Percentiles rank a stretch among this genome's conserved stretches.
Evolutionary conservation across 2,113 vertebrate species (phyloP).

Genomic region (Alligator sinensis): DNA sequence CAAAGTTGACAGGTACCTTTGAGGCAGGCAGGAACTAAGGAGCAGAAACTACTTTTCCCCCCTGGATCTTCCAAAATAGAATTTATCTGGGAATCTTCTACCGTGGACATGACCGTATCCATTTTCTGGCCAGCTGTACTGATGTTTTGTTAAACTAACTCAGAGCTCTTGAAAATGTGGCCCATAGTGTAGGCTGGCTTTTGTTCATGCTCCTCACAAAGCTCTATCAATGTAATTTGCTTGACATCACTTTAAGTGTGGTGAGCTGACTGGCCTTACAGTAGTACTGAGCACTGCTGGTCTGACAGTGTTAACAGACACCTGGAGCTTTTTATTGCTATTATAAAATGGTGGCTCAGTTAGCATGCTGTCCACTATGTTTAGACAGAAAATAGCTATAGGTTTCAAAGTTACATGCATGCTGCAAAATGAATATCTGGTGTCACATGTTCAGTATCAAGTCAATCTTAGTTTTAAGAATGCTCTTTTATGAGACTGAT

Average conservation of each 20-base stretch:
- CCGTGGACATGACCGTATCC: background rate
- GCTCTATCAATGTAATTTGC: accelerated
- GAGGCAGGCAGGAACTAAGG: accelerated
- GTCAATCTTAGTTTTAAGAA: background rate
- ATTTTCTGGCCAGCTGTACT: background rate
- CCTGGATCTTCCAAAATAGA: background rate
- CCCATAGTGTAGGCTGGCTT: background rate
- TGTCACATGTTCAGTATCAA: background rate
- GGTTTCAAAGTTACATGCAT: background rate
- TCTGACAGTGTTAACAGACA: slow-evolving; percentile 28
- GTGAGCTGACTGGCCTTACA: background rate
- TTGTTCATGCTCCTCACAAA: background rate
- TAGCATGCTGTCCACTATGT: background rate
- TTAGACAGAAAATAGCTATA: background rate
- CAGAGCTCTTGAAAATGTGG: background rate
- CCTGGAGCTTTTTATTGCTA: slow-evolving; percentile 27
- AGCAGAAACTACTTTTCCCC: too few relatives aligned
- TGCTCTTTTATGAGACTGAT: background rate
- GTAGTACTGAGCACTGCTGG: background rate
- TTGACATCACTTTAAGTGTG: background rate
- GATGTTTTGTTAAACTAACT: too few relatives aligned
- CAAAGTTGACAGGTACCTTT: background rate
- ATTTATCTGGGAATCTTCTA: background rate
- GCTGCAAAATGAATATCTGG: background rate
- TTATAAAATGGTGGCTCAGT: slow-evolving; percentile 26